These are phyloP conservation scores for Clunio marinus DNA, from an alignment of 2,888 invertebrate species.

Conservation along the genomic window DNA sequence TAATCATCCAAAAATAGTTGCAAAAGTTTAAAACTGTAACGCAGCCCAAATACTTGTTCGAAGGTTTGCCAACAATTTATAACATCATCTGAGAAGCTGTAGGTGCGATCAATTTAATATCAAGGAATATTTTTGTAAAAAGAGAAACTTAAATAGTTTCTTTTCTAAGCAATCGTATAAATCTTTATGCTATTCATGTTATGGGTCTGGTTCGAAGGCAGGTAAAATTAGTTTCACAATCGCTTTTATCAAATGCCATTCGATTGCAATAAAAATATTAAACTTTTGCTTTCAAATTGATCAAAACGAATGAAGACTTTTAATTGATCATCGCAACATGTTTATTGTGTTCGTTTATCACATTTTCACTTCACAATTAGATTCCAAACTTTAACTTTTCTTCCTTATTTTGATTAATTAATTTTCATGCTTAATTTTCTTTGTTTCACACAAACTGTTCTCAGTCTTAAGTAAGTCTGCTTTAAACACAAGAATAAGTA, in stretches of 20 bases:
- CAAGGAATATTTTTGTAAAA: background rate
- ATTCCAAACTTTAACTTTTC: too few relatives aligned
- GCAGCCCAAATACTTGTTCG: too few relatives aligned
- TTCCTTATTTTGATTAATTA: too few relatives aligned
- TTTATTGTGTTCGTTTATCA: too few relatives aligned
- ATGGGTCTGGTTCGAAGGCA: background rate
- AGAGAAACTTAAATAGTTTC: background rate
- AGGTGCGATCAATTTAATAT: too few relatives aligned
- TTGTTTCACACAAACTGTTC: background rate
- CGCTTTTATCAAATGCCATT: conserved; percentile 13
- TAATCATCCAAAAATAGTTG: background rate
- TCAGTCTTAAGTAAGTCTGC: background rate
- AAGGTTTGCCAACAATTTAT: too few relatives aligned
- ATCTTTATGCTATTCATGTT: background rate
- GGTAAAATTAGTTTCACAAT: background rate
- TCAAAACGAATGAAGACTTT: too few relatives aligned
- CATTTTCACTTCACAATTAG: too few relatives aligned
- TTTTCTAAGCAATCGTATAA: background rate
- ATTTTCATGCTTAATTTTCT: background rate
- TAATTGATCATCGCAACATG: too few relatives aligned
- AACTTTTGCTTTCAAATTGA: background rate
- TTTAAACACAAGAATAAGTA: background rate
- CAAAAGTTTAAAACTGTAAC: background rate
- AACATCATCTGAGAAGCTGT: too few relatives aligned
- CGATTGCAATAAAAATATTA: background rate